Evolutionary conservation across 2,888 invertebrate genomes (phyloP), one percentile per base, ranked within the genome.

Genomic region (Brachynemurus nebulosus): DNA sequence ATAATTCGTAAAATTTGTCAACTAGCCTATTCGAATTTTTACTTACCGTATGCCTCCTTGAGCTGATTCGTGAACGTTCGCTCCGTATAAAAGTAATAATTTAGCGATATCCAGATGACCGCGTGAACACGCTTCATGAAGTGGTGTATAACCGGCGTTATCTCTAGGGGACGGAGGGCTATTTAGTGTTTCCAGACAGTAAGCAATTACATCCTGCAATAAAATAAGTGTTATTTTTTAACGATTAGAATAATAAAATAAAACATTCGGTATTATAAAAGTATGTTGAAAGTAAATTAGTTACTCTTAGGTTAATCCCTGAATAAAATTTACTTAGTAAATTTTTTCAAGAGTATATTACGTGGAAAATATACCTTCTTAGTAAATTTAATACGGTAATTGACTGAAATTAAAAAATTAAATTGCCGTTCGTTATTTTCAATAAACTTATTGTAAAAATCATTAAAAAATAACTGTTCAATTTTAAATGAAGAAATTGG

Each of bases 91-190:
- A 35, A 95, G 68, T 17, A 95, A 71, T 39, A 89, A 71, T 53
- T 83, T 76, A 2, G 90, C 90, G 51, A 93, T 90, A 53, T 82
- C 79, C 39, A 92, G 70, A 61, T 91, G 86, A 4, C 93, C 93
- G 54, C 82, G 78, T 3, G 88, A 80, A 55, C 91, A 86, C 7
- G 92, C 90, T 58, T 92, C 93, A 62, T 95, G 93, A 21, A 95
- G 68, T 0, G 95, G 90, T 2, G 93, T 93, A 57, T 89, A 90
- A 0, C 88, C 88, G 2, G 92, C 92, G 62, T 93, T 92, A 61
- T 93, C 92, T 57, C 86, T 85, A 1, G 86, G 85, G 54, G 89
- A 85, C 2, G 91, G 85, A 50, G 81, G 76, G 52, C 80, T 78
- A 51, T 80, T 78, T 67, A 89, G 74, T 58, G 85, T 85, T 61